Base-by-base conservation (phyloP, 2,113 vertebrate species). In the Seriola rivoliana region DNA sequence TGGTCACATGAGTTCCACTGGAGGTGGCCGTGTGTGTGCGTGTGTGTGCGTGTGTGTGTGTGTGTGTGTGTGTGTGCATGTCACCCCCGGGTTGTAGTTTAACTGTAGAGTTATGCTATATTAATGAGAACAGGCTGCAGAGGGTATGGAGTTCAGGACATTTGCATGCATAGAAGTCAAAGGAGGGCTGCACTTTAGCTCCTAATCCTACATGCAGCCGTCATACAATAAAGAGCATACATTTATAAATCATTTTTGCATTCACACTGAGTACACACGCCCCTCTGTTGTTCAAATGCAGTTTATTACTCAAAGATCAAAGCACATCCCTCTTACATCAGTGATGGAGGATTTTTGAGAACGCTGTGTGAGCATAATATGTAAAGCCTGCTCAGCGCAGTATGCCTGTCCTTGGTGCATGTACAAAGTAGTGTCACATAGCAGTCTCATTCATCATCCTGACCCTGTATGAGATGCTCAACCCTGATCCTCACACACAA, bases 1-100 rank as follows among this genome's bases (percentile, higher is more conserved):
- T 29, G 32, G 83, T 92, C 92, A 93, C 88, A 78, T 90, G 88
- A 85, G 81, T 73, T 73, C 38, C 58, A 50, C 78, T 68, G 50
- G 59, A 71, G 69, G 55, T 75, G 55, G 36, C 23, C 9, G 19
- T 13, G 8, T 67, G 75, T 69, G 71, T 66, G 65, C 13, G 64
- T 11, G 19, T 13, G 8, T 64, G 75, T 69, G 71, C 63, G 65
- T 16, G 64, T 14, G 71, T 66, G 64, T 14, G 71, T 63, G 65
- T 16, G 64, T 14, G 71, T 66, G 64, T 14, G 71, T 63, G 64
- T 14, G 71, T 66, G 64, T 14, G 34, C 6, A 21, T 50, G 23
- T 29, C 7, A 44, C 5, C n/a, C 16, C 14, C 4, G 32, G 58
- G 46, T 54, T 82, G 67, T 60, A 2, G 71, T 25, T 78, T 62